These are phyloP conservation scores for Zhuqinia jingwanae DNA, from an alignment of 2,888 invertebrate genomes.

Conservation along the genomic window DNA sequence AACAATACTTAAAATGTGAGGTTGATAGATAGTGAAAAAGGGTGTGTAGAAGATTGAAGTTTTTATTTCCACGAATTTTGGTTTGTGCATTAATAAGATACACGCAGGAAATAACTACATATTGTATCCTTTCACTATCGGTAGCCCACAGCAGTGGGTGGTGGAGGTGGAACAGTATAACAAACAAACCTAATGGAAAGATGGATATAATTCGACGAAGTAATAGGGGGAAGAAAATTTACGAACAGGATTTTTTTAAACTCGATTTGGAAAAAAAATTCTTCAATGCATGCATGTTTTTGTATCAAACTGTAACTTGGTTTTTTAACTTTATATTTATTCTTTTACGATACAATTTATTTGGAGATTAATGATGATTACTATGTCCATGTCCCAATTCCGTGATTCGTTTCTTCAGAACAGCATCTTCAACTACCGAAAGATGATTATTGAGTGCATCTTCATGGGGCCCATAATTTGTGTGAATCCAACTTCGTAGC, in stretches of 20 bases:
- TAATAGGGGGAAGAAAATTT: too few species aligned
- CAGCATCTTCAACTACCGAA: slow-evolving; percentile 54
- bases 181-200: too few species aligned
- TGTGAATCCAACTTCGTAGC: slow-evolving; percentile 51
- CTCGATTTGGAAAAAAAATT: too few species aligned
- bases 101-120: too few species aligned
- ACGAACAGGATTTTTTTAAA: too few species aligned
- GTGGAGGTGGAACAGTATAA: too few species aligned
- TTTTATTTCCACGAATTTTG: background rate
- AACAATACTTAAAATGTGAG: background rate
- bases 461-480: slow-evolving; percentile 47
- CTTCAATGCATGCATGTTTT: too few species aligned
- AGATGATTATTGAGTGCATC: slow-evolving; percentile 50
- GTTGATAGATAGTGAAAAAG: background rate
- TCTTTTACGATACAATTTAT: too few species aligned
- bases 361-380: slow-evolving; percentile 7
- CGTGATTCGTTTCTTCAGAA: slow-evolving; percentile 53
- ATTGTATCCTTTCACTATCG: background rate
- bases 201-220: too few species aligned
- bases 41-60: background rate
- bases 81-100: too few species aligned
- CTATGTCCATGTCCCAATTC: background rate
- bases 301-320: too few species aligned
- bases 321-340: too few species aligned
- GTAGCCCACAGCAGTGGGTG: slow-evolving; percentile 33